phyloP scores from a whole-genome alignment of 2,113 vertebrate genomes.

The Entelurus aequoreus region DNA sequence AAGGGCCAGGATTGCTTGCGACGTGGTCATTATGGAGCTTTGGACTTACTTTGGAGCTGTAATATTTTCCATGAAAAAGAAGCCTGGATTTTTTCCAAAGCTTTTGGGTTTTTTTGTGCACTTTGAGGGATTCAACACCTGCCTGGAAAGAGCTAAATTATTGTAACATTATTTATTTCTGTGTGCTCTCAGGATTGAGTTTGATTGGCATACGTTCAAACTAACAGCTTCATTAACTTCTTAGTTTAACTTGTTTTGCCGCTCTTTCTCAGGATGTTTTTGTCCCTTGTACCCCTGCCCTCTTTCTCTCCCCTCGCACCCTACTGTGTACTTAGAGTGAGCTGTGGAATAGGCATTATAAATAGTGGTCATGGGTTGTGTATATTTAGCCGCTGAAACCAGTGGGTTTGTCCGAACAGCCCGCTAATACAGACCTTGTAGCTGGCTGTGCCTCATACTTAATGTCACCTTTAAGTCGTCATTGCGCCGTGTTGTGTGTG shows the following conservation, averaged over 20 bases:
- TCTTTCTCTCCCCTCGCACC: slow-evolving; percentile 1
- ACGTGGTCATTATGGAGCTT: slow-evolving; percentile 69
- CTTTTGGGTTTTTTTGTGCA: slow-evolving; percentile 32
- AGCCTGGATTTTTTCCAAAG: slow-evolving; percentile 39
- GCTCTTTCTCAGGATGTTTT: slow-evolving; percentile 43
- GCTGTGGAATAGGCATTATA: slow-evolving; percentile 75
- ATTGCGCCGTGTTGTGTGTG: background rate
- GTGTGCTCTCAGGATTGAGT: slow-evolving; percentile 25
- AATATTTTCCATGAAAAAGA: slow-evolving; percentile 68
- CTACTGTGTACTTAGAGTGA: slow-evolving; percentile 57
- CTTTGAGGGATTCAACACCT: slow-evolving; percentile 57
- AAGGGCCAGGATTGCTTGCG: slow-evolving; percentile 51
- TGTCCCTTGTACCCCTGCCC: slow-evolving; percentile 9
- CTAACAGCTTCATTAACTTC: slow-evolving; percentile 38
- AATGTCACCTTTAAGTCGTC: slow-evolving; percentile 37
- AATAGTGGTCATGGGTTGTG: slow-evolving; percentile 76
- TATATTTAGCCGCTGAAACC: slow-evolving; percentile 77
- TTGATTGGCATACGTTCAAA: slow-evolving; percentile 36
- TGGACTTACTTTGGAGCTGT: slow-evolving; percentile 54
- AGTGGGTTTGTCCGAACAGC: slow-evolving; percentile 61
- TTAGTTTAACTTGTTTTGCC: slow-evolving; percentile 35
- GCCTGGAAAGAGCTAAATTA: slow-evolving; percentile 48
- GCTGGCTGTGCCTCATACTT: slow-evolving; percentile 35
- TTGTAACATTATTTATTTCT: slow-evolving; percentile 24
- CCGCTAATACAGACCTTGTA: slow-evolving; percentile 46